A percentile compares a stretch with the other conserved stretches of the same genome.
phyloP scores from a whole-genome alignment of 2,113 vertebrate genomes.

The Sphyrna mokarran region DNA sequence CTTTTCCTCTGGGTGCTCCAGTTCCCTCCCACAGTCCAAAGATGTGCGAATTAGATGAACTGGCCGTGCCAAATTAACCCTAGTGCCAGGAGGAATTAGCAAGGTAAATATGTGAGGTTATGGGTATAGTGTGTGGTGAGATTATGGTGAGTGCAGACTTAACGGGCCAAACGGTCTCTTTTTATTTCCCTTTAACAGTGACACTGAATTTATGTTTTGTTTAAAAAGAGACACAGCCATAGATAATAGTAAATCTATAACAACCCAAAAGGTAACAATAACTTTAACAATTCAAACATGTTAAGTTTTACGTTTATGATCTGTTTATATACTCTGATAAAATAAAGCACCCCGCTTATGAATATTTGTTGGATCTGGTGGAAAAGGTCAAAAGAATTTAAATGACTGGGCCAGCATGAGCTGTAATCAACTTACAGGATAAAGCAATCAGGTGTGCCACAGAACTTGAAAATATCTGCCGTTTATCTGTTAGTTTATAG shows the following conservation, averaged over 20 bases:
- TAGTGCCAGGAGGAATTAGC: no score
- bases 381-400: background rate
- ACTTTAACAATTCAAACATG: background rate
- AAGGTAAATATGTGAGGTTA: no score
- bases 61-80: no score
- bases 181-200: background rate
- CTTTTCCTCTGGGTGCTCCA: no score
- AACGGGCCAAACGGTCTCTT: no score
- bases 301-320: background rate
- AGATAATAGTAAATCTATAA: background rate
- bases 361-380: background rate
- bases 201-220: background rate
- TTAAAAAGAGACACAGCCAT: background rate
- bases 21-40: no score
- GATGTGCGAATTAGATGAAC: no score
- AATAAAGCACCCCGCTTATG: background rate
- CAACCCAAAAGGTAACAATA: background rate
- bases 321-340: background rate
- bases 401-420: background rate
- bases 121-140: no score
- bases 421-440: background rate
- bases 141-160: no score
- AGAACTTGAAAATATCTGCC: background rate
- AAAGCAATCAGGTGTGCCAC: background rate
- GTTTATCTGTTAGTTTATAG: background rate